Evolutionary conservation across 2,113 vertebrate genomes (phyloP).

Genomic region (Puntigrus tetrazona): DNA sequence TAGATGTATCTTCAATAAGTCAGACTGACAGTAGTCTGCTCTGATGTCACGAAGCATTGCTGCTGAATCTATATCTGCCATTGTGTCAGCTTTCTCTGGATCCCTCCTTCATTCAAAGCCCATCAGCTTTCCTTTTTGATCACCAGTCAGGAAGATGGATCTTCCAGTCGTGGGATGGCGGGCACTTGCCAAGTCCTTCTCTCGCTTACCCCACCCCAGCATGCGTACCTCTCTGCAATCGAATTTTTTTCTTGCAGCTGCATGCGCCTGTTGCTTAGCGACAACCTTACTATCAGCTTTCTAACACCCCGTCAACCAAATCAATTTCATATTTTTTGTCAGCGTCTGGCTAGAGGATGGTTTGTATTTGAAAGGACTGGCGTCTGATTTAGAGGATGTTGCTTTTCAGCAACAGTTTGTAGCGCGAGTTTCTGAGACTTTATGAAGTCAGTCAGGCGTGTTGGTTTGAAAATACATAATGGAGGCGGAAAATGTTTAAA

Average conservation of each 20-base stretch:
- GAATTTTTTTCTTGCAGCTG: conserved; percentile 83
- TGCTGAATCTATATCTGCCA: conserved; percentile 83
- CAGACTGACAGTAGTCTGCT: conserved; percentile 51
- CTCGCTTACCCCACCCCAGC: conserved; percentile 79
- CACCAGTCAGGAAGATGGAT: conserved; percentile 88
- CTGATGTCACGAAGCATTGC: conserved; percentile 76
- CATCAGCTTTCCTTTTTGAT: conserved; percentile 78
- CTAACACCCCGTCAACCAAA: conserved; percentile 99
- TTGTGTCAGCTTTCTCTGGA: conserved; percentile 78
- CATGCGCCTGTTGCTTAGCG: conserved; percentile 94
- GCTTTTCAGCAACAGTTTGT: conserved; percentile 83
- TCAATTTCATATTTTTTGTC: conserved; percentile 99
- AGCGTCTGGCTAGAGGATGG: conserved; percentile 85
- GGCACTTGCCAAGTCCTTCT: conserved; percentile 62
- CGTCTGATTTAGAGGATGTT: conserved; percentile 86
- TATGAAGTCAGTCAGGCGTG: conserved; percentile 76
- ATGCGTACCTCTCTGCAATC: conserved; percentile 88
- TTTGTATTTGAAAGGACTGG: conserved; percentile 85
- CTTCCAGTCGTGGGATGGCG: conserved; percentile 83
- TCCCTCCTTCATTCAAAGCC: conserved; percentile 40
- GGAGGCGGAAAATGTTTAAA: conserved; percentile 22
- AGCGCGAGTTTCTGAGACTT: conserved; percentile 79
- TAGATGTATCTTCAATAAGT: conserved; percentile 56
- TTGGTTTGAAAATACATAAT: conserved; percentile 75
- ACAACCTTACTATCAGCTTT: conserved; percentile 97